Evolutionary conservation across 2,113 vertebrate genomes (phyloP).

Genomic region (Scalopus aquaticus): DNA sequence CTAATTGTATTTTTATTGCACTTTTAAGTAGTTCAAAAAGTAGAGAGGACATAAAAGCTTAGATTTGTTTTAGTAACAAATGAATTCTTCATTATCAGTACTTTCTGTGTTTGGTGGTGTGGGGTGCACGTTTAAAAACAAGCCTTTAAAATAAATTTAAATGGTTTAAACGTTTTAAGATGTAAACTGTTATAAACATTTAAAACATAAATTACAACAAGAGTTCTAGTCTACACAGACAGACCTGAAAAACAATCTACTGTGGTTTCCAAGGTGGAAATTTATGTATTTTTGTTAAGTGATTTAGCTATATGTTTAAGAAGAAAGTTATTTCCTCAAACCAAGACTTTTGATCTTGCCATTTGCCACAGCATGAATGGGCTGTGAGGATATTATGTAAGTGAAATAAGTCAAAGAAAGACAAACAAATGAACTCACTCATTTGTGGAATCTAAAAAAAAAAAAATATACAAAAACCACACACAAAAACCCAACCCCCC

Average conservation of each 20-base stretch:
- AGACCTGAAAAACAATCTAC: background rate
- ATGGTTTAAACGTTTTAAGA: no score
- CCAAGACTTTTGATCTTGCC: background rate
- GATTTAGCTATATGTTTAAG: background rate
- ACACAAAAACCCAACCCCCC: no score
- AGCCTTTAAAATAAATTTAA: background rate
- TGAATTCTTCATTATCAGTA: constrained; percentile 6
- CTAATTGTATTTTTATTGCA: constrained; percentile 58
- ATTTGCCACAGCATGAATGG: background rate
- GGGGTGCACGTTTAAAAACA: background rate
- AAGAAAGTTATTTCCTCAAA: constrained; percentile 17
- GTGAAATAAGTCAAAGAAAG: background rate
- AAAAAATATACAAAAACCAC: no score
- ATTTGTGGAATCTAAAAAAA: background rate
- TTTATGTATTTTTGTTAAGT: background rate
- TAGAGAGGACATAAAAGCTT: constrained; percentile 8
- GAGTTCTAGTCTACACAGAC: background rate
- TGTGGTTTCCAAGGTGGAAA: background rate
- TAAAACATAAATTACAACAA: background rate
- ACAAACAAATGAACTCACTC: background rate
- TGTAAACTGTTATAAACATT: background rate
- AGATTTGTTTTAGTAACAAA: constrained; percentile 51
- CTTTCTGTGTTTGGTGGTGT: background rate
- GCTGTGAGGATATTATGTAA: background rate
- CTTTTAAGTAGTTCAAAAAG: constrained; percentile 44